These are phyloP conservation scores for Dryadula phaetusa DNA, from an alignment of 2,888 invertebrate species.

Conservation along the genomic window DNA sequence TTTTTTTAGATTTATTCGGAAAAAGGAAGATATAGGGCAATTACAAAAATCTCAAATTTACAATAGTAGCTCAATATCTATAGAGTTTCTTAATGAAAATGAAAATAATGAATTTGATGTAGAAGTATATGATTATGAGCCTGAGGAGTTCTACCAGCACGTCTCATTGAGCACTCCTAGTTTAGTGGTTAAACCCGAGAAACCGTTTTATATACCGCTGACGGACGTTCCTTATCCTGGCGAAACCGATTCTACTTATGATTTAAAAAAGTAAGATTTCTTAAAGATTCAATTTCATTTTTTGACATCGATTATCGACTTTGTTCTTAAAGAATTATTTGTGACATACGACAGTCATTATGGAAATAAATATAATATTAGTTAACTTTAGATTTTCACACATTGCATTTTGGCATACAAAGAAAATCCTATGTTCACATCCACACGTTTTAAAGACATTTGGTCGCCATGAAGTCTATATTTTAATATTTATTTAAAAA, in stretches of 20 bases:
- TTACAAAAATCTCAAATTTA: constrained; percentile 51
- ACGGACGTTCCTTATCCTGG: constrained; percentile 73
- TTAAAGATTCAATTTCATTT: no score
- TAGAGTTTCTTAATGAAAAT: constrained; percentile 53
- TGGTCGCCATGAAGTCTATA: no score
- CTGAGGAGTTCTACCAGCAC: constrained; percentile 60
- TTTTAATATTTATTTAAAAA: not conserved
- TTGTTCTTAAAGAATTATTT: no score
- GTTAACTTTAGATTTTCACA: no score
- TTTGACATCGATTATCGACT: no score
- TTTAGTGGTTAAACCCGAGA: constrained; percentile 54
- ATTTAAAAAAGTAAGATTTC: constrained; percentile 66
- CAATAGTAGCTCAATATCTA: constrained; percentile 41
- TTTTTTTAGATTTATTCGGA: constrained; percentile 60
- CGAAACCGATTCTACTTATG: constrained; percentile 67
- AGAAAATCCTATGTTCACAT: no score
- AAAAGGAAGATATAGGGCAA: constrained; percentile 66
- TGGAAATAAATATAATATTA: no score
- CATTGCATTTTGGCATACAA: no score
- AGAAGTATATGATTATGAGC: constrained; percentile 59
- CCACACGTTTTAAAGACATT: no score
- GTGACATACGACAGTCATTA: no score
- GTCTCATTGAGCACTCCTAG: constrained; percentile 50
- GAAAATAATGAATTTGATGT: constrained; percentile 69
- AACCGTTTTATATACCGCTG: constrained; percentile 64